Evolutionary conservation across 2,113 vertebrate genomes (phyloP).

Genomic region (Malurus elegans): DNA sequence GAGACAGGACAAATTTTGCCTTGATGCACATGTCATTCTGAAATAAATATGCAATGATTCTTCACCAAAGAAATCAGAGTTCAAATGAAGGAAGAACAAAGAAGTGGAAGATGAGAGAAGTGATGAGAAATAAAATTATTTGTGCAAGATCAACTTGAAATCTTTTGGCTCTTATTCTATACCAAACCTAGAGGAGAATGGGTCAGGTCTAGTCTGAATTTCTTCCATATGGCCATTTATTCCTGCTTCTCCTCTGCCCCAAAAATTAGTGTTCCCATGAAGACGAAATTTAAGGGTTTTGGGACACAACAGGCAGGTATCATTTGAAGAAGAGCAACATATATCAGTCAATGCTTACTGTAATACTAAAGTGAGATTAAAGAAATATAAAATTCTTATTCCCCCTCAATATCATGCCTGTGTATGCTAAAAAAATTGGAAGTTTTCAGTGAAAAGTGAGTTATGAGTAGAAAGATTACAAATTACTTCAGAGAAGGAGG

Average conservation of each 20-base stretch:
- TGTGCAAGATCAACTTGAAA: not conserved
- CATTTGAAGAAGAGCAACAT: not conserved
- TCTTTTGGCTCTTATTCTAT: not conserved
- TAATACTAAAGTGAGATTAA: not conserved
- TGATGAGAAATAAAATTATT: not conserved
- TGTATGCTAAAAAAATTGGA: not conserved
- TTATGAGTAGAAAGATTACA: not conserved
- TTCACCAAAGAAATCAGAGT: not conserved
- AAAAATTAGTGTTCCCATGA: not conserved
- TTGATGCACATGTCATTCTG: not conserved
- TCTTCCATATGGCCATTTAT: not conserved
- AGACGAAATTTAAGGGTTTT: not conserved
- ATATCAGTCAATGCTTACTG: not conserved
- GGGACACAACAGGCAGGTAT: not conserved
- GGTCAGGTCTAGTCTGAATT: not conserved
- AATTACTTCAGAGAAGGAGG: not conserved
- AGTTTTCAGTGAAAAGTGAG: not conserved
- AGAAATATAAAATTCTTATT: not conserved
- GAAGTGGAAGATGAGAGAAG: not conserved
- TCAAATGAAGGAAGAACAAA: not conserved
- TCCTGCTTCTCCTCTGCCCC: not conserved
- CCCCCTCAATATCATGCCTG: not conserved
- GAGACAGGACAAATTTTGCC: not conserved
- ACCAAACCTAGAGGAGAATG: not conserved
- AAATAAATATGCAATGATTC: not conserved